These are phyloP conservation scores for Trachelus iudaicus DNA, from an alignment of 2,888 invertebrate species.

Conservation along the genomic window DNA sequence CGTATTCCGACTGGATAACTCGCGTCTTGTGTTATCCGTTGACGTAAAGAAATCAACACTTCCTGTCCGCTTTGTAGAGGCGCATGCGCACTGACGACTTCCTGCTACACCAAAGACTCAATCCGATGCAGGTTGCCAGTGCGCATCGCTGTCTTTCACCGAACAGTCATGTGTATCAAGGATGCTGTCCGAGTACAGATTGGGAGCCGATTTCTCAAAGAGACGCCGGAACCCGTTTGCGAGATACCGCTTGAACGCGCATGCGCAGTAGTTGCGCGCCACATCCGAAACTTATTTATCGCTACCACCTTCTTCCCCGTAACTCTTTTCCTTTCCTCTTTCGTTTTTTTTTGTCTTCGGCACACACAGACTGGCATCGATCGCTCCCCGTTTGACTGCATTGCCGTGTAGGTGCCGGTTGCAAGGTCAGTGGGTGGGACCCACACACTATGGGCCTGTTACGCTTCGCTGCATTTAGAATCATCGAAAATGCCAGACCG, in stretches of 20 bases:
- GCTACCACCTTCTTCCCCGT: neutral
- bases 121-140: too few species aligned
- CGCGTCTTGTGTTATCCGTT: neutral
- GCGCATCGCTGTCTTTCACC: neutral
- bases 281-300: neutral
- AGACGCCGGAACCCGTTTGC: neutral
- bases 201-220: neutral
- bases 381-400: neutral
- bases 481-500: conserved; percentile 9
- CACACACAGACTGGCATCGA: neutral
- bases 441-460: neutral
- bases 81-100: neutral
- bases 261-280: neutral
- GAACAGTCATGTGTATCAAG: neutral
- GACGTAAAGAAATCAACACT: neutral
- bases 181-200: neutral
- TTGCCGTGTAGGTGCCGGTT: neutral
- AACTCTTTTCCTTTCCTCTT: neutral
- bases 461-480: neutral
- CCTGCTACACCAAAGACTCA: neutral
- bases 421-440: neutral
- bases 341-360: neutral
- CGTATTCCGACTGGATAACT: neutral
- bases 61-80: neutral
- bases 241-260: neutral